Conservation (phyloP, 2,888 invertebrate species). For the Drosophila differens region DNA sequence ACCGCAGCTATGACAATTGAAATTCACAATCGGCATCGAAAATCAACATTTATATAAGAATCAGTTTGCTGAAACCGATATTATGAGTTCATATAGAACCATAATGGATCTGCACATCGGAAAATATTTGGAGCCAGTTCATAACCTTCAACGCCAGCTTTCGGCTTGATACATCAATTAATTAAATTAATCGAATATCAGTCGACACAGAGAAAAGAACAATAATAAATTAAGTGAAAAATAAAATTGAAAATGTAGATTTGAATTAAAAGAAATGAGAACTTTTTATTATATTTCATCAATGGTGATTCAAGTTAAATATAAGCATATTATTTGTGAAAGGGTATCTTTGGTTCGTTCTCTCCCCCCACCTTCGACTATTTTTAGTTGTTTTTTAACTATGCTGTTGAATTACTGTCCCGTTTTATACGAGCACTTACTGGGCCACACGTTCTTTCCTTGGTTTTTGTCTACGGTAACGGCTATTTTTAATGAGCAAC, state of each 20-base stretch:
- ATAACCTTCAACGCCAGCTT: too few relatives aligned
- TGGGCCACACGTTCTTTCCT: constrained; percentile 3
- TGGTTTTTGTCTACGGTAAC: constrained; percentile 26
- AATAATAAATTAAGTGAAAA: background rate
- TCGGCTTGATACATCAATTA: background rate
- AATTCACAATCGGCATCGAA: background rate
- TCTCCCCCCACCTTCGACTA: background rate
- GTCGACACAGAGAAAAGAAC: too few relatives aligned
- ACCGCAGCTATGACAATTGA: background rate
- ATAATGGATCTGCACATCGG: background rate
- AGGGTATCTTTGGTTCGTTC: background rate
- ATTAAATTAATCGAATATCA: background rate
- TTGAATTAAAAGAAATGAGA: background rate
- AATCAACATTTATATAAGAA: background rate
- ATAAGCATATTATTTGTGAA: too few relatives aligned
- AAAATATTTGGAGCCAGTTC: background rate
- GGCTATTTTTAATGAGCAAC: constrained; percentile 66
- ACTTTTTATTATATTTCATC: background rate
- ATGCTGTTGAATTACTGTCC: constrained; percentile 9
- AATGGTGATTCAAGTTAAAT: background rate
- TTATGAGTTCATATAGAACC: background rate
- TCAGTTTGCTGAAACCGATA: background rate
- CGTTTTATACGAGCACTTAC: constrained; percentile 26
- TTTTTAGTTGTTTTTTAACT: background rate
- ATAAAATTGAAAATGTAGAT: background rate